Evolutionary conservation across 2,113 vertebrate genomes (phyloP).

Genomic region (Osmerus eperlanus): DNA sequence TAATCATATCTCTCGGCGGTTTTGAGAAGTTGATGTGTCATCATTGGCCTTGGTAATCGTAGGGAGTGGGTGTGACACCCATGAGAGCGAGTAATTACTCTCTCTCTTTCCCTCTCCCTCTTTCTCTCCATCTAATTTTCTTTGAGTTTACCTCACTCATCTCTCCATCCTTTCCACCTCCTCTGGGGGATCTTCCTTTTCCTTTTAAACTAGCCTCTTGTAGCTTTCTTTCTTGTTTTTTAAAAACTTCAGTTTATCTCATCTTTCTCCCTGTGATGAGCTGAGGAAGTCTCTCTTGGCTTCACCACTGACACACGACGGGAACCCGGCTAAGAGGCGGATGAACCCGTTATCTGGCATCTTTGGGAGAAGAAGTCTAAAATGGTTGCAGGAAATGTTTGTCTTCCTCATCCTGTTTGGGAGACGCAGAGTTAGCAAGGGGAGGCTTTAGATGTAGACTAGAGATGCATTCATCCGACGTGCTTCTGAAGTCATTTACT

Average conservation of each 20-base stretch:
- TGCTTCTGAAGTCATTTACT: neutral
- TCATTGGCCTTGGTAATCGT: conserved; percentile 25
- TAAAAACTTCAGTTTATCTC: neutral
- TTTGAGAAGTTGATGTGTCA: conserved; percentile 10
- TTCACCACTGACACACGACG: conserved; percentile 12
- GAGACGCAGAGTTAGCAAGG: conserved; percentile 11
- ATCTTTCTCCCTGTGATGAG: conserved; percentile 4
- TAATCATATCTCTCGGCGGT: too few relatives aligned
- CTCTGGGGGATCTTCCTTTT: too few relatives aligned
- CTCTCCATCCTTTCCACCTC: too few relatives aligned
- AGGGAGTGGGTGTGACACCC: conserved; percentile 25
- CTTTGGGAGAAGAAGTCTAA: conserved; percentile 32
- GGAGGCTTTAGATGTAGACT: conserved; percentile 1
- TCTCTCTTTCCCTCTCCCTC: neutral
- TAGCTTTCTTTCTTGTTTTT: neutral
- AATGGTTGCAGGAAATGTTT: conserved; percentile 59
- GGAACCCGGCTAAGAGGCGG: conserved; percentile 11
- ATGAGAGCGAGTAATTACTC: conserved; percentile 23
- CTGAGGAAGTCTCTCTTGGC: conserved; percentile 20
- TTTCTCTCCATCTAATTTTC: too few relatives aligned
- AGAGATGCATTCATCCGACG: neutral
- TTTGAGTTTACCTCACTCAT: too few relatives aligned
- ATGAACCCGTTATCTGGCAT: conserved; percentile 34
- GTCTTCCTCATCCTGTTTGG: conserved; percentile 60
- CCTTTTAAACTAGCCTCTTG: neutral